Evolutionary conservation across 2,888 invertebrate genomes (phyloP).

Genomic region (Drosophila flavopinicola): DNA sequence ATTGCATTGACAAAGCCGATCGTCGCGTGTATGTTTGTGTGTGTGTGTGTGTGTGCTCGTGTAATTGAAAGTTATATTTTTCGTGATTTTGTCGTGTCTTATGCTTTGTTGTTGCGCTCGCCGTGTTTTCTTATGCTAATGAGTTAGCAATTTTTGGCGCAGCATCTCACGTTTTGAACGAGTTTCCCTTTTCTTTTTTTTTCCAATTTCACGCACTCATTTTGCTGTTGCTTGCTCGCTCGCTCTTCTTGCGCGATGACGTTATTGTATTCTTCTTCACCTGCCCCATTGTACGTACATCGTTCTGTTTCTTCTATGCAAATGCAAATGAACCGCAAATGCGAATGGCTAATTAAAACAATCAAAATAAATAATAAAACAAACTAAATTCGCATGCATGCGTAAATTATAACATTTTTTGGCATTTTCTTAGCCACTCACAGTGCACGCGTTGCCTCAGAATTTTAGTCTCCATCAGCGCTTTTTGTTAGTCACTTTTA

Average conservation of each 20-base stretch:
- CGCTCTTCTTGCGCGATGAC: slow-evolving; percentile 45
- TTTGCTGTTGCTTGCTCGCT: slow-evolving; percentile 28
- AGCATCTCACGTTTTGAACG: slow-evolving; percentile 49
- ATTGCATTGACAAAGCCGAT: slow-evolving; percentile 64
- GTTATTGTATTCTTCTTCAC: slow-evolving; percentile 61
- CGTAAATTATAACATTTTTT: slow-evolving; percentile 30
- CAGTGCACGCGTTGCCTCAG: slow-evolving; percentile 27
- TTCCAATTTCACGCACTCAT: slow-evolving; percentile 40
- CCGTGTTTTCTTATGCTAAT: slow-evolving; percentile 72
- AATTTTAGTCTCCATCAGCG: slow-evolving; percentile 51
- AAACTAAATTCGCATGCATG: slow-evolving; percentile 19
- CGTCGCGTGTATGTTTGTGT: slow-evolving; percentile 19
- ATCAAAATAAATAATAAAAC: slow-evolving; percentile 62
- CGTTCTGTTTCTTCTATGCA: slow-evolving; percentile 10
- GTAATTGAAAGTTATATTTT: slow-evolving; percentile 41
- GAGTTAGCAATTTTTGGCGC: slow-evolving; percentile 59
- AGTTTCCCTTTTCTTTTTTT: slow-evolving; percentile 43
- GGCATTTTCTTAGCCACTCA: slow-evolving; percentile 27
- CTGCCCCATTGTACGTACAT: slow-evolving; percentile 37
- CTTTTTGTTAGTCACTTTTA: slow-evolving; percentile 65
- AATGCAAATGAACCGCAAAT: slow-evolving; percentile 59
- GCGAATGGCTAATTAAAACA: slow-evolving; percentile 55
- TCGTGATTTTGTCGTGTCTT: slow-evolving; percentile 36
- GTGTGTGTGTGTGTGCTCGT: slow-evolving; percentile 22
- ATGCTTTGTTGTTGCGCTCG: slow-evolving; percentile 39